phyloP scores from a whole-genome alignment of 2,113 vertebrate species.

The Atractosteus spatula region DNA sequence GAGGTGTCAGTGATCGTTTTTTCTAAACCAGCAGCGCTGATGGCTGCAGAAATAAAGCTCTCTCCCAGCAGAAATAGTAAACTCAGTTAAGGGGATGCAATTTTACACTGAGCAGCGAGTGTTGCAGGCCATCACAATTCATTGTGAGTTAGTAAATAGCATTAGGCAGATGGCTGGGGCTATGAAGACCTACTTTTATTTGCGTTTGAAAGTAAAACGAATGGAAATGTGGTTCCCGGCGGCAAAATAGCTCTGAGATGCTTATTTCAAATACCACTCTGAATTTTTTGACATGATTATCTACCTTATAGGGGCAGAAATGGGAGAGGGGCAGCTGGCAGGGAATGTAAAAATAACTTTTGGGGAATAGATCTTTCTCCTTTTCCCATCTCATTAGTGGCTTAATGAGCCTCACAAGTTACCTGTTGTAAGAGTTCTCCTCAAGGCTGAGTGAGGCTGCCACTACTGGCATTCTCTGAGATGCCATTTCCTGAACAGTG shows the following conservation, averaged over 20 bases:
- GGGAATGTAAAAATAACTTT: not conserved
- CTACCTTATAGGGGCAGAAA: not conserved
- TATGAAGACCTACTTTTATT: constrained; percentile 8
- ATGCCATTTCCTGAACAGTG: too few species aligned
- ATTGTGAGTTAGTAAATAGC: constrained; percentile 2
- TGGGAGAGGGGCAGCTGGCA: not conserved
- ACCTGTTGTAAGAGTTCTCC: not conserved
- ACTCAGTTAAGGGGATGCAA: constrained; percentile 3
- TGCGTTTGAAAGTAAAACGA: constrained; percentile 4
- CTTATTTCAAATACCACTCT: too few species aligned
- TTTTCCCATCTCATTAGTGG: constrained; percentile 7
- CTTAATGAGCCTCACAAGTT: constrained; percentile 11
- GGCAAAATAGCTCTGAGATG: not conserved
- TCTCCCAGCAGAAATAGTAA: not conserved
- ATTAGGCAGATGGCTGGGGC: constrained; percentile 11
- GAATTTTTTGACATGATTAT: not conserved
- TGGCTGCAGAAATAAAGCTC: not conserved
- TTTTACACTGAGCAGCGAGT: constrained; percentile 11
- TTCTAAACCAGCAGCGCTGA: not conserved
- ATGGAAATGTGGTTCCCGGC: constrained; percentile 7
- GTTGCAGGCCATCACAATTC: constrained; percentile 7
- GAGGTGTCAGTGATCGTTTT: not conserved
- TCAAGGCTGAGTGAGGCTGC: not conserved
- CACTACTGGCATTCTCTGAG: too few species aligned
- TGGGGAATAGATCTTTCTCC: not conserved